phyloP scores from a whole-genome alignment of 1,140 invertebrate species.

The Plectrocnemia conspersa region DNA sequence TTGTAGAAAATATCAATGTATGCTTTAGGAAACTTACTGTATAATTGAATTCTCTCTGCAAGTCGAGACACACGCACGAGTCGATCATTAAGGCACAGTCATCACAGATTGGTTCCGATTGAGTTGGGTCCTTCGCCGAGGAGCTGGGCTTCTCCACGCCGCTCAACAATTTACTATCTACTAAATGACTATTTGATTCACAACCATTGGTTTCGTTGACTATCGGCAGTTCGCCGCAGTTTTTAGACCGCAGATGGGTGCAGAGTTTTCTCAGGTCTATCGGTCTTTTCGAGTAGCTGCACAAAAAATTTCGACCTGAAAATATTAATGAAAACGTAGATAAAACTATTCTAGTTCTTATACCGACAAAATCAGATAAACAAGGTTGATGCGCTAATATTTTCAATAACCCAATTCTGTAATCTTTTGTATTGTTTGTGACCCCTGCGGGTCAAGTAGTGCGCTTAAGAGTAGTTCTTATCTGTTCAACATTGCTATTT shows the following conservation, averaged over 20 bases:
- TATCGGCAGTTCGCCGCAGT: not conserved
- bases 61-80: slow-evolving; percentile 35
- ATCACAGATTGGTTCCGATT: slow-evolving; percentile 12
- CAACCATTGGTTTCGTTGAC: not conserved
- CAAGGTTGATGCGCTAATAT: too few species aligned
- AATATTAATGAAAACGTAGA: slow-evolving; percentile 16
- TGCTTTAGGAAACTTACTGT: slow-evolving; percentile 22
- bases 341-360: not conserved
- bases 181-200: slow-evolving; percentile 5
- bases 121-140: slow-evolving; percentile 6
- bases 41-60: not conserved
- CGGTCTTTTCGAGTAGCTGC: slow-evolving; percentile 50
- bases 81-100: slow-evolving; percentile 22
- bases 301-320: slow-evolving; percentile 52
- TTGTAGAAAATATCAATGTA: too few species aligned
- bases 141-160: not conserved
- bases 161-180: not conserved
- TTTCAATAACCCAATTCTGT: not conserved
- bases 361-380: too few species aligned
- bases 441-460: too few species aligned
- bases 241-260: slow-evolving; percentile 41
- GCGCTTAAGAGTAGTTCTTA: too few species aligned
- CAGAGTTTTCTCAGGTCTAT: slow-evolving; percentile 54
- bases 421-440: not conserved
- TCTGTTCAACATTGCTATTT: too few species aligned